Evolutionary conservation across 2,888 invertebrate species (phyloP), one percentile per base, ranked within the genome.

Genomic region (Caenorhabditis afra): DNA sequence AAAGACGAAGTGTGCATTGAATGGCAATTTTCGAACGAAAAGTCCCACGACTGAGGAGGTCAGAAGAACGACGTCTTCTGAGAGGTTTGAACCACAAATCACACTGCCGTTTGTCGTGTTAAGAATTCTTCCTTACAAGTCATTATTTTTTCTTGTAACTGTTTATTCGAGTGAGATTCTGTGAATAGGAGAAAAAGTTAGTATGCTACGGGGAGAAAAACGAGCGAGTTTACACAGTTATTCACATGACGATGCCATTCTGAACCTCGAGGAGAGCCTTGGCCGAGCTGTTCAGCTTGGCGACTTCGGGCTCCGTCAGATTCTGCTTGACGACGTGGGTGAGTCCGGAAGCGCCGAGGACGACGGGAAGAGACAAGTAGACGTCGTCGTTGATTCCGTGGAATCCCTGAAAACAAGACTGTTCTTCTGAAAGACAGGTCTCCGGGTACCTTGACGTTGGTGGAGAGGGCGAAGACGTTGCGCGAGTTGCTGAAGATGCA

Each of bases 371-470:
- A 0, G 96, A 96, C 58, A 96, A 92, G 91, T 94, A 96, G 8
- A 96, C 94, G 81, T 96, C 95, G 35, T 94, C 93, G 0, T 93
- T 92, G 81, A 96, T 94, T 18, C 94, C 94, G 89, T 95, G 95
- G 87, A 93, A 92, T 50, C 95, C 95, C 95, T 68, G 50, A 18
- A 65, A 14, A 41, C 11, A 14, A 2, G 3, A 3, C 7, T 41
- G 11, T 8, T 14, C 11, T 8, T 41, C 11, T 14, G 41, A 41
- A 41, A 14, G 11, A 41, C 41, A 41, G 12, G 11, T 14, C n/a
- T n/a, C n/a, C n/a, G n/a, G n/a, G 14, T 44, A 61, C 68, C 61
- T 91, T 89, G 50, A 91, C 90, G 73, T 88, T 87, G 23, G 90
- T 90, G 8, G 90, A 89, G 10, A 91, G 86, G 29, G 91, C 90